A percentile compares a stretch with the other conserved stretches of the same genome.
Conservation (phyloP, 2,797 vertebrate species). For the Otus scops region DNA sequence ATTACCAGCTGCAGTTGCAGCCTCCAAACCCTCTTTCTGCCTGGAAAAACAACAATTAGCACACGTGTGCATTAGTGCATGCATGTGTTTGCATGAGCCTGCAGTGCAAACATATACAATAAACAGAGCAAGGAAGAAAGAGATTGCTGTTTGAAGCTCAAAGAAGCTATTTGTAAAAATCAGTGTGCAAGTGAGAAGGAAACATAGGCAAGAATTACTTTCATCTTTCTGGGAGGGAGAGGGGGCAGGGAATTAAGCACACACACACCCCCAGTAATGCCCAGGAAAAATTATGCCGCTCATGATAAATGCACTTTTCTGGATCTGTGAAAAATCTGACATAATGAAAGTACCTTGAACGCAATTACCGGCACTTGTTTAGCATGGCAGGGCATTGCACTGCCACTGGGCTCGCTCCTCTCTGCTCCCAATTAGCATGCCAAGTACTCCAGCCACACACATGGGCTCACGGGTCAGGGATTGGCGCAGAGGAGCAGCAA, state of each 20-base stretch:
- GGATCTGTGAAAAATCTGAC: slow-evolving; percentile 73
- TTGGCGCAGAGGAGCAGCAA: slow-evolving; percentile 63
- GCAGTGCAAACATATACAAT: neutral
- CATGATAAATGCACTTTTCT: slow-evolving; percentile 67
- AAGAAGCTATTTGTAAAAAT: slow-evolving; percentile 47
- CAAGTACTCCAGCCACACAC: slow-evolving; percentile 77
- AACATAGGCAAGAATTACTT: slow-evolving; percentile 40
- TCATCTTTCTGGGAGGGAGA: slow-evolving; percentile 18
- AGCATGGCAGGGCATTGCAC: slow-evolving; percentile 70
- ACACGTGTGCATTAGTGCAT: neutral
- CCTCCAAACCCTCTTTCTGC: neutral
- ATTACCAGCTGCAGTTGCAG: slow-evolving; percentile 13
- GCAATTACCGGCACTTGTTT: slow-evolving; percentile 72
- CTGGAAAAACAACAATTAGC: slow-evolving; percentile 28
- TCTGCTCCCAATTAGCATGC: slow-evolving; percentile 81
- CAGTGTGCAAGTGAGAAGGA: neutral
- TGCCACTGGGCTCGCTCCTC: slow-evolving; percentile 72
- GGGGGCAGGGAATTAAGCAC: slow-evolving; percentile 15
- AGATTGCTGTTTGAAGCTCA: slow-evolving; percentile 12
- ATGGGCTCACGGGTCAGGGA: slow-evolving; percentile 72
- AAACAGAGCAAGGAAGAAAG: neutral
- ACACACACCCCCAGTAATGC: neutral
- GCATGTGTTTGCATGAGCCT: slow-evolving; percentile 24
- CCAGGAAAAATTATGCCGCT: slow-evolving; percentile 38
- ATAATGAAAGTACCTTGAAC: slow-evolving; percentile 73